These are phyloP conservation scores for Apus apus DNA, from an alignment of 2,113 vertebrate species.

Conservation along the genomic window DNA sequence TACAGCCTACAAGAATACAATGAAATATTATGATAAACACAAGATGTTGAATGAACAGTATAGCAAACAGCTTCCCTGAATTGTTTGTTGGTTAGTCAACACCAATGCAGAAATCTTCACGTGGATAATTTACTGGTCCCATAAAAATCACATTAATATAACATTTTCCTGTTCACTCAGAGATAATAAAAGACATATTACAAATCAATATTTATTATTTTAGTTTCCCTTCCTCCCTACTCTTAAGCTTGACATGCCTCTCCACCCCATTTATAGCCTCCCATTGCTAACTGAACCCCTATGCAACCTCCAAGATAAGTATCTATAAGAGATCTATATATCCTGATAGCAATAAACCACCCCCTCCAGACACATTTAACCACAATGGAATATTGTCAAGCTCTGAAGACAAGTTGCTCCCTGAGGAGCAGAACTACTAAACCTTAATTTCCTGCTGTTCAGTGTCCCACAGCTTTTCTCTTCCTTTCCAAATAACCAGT, in stretches of 20 bases:
- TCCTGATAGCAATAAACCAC: conserved; percentile 41
- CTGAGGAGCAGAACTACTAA: conserved; percentile 37
- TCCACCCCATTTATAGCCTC: conserved; percentile 48
- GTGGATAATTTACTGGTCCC: conserved; percentile 34
- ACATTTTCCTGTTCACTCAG: conserved; percentile 42
- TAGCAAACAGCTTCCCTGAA: neutral
- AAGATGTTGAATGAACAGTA: conserved; percentile 7
- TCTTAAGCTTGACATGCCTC: conserved; percentile 40
- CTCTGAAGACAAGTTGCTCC: conserved; percentile 45
- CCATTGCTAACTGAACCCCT: conserved; percentile 26
- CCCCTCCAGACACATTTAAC: conserved; percentile 20
- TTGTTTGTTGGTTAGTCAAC: conserved; percentile 7
- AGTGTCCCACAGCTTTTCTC: neutral
- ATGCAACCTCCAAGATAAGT: neutral
- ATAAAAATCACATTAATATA: conserved; percentile 43
- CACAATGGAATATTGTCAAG: conserved; percentile 19
- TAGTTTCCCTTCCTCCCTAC: conserved; percentile 46
- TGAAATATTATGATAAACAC: neutral
- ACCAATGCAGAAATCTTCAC: neutral
- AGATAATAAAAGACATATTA: conserved; percentile 40
- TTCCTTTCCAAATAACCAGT: neutral
- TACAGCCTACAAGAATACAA: neutral
- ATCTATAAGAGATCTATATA: conserved; percentile 33
- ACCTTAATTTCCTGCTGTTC: conserved; percentile 44
- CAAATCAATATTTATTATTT: conserved; percentile 70